Base-by-base conservation (phyloP, 2,113 vertebrate genomes). In the Syrmaticus mikado region DNA sequence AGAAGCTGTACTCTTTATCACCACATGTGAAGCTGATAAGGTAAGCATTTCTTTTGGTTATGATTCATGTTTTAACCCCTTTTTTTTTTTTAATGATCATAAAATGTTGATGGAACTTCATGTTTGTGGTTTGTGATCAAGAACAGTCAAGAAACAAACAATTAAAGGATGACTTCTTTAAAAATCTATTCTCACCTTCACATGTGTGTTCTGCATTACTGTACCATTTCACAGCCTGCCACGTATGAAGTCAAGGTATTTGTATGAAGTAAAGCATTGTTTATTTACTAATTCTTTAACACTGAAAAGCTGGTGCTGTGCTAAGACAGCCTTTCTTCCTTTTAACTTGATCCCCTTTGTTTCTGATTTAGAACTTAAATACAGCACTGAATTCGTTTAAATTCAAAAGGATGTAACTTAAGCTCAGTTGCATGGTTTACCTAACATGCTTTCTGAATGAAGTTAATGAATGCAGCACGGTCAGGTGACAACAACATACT, bases 31-130 rank as follows among this genome's bases (percentile, higher is more conserved):
- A 58, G 24, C 72, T 45, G 60, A 77, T 58, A 73, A 96, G 95
- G 95, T 95, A 96, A 93, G 94, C 13, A 48, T 57, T 66, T 77
- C 6, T 85, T 93, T 90, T 1, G 1, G 55, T 71, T 52, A 66
- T 13, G 3, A 34, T 46, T 52, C 67, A 61, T 28, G 4, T 79
- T 87, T 17, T 46, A 46, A 57, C 45, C 20, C 65, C n/a, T 32
- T 32, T 50, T 27, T 38, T 1, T 38, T 43, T 43, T 7, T 43
- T 16, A 62, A 46, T 46, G 60, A 27, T 58, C 46, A 38, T 34
- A 52, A 40, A 1, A 12, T 22, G 28, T 36, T 66, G 27, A 48
- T 53, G 13, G 25, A 64, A 72, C 6, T 6, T 78, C 17, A 22
- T 55, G 16, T 32, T 80, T 65, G 19, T 66, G 72, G 16, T 32